Conservation (phyloP, 1,140 invertebrate genomes). For the Diorhabda elongata region DNA sequence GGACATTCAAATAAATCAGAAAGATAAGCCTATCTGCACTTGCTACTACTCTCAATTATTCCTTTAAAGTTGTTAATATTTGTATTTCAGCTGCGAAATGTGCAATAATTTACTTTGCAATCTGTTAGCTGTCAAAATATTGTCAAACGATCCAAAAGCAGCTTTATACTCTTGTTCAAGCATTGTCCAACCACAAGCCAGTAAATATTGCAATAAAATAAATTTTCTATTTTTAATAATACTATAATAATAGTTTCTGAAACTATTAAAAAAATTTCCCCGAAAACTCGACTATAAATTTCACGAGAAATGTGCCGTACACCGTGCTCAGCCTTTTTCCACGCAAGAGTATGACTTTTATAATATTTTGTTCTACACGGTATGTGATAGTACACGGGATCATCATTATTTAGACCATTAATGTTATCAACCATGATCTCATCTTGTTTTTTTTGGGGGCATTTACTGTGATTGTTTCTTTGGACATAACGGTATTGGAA, state of each 20-base stretch:
- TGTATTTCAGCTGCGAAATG: not conserved
- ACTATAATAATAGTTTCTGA: not conserved
- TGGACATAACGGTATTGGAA: not conserved
- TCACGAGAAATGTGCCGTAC: not conserved
- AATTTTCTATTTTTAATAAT: not conserved
- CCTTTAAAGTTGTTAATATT: not conserved
- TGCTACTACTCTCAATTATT: not conserved
- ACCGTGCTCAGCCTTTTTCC: not conserved
- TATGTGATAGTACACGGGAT: not conserved
- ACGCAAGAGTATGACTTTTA: not conserved
- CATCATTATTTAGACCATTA: not conserved
- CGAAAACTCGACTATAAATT: not conserved
- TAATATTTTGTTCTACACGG: constrained; percentile 3
- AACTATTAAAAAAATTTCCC: not conserved
- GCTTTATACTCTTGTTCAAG: constrained; percentile 1
- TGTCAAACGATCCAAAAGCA: not conserved
- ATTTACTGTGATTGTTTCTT: not conserved
- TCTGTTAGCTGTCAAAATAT: not conserved
- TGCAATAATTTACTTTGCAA: constrained; percentile 3
- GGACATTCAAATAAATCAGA: too few relatives aligned
- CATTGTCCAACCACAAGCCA: not conserved
- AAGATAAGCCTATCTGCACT: not conserved
- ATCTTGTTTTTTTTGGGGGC: not conserved
- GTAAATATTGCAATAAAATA: not conserved
- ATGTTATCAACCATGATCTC: not conserved